Percentiles rank a stretch among this genome's conserved stretches.
Evolutionary conservation across 2,113 vertebrate species (phyloP).

Genomic region (Cardinalis cardinalis): DNA sequence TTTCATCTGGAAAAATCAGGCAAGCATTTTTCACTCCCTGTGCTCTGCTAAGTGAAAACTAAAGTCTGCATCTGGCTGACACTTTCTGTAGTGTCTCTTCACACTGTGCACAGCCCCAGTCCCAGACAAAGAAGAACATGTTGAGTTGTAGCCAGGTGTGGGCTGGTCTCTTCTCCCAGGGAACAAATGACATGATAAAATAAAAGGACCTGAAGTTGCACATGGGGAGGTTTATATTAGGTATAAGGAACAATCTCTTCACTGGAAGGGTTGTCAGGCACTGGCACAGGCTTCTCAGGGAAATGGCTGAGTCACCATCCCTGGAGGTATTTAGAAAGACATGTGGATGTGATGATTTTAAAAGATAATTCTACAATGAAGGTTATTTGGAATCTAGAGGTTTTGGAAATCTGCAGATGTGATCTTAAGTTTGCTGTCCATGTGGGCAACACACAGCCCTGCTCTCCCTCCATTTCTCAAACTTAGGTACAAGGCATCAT

Average conservation of each 20-base stretch:
- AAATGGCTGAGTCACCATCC: not conserved
- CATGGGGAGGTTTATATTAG: not conserved
- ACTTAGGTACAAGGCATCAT: rapidly evolving
- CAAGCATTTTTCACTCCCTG: not conserved
- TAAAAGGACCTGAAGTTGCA: not conserved
- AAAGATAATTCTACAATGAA: not conserved
- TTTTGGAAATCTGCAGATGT: not conserved
- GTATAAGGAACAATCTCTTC: not conserved
- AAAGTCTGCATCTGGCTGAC: not conserved
- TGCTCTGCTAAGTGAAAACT: not conserved
- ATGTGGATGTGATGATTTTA: not conserved
- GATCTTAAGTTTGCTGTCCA: not conserved
- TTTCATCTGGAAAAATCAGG: not conserved
- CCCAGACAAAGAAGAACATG: not conserved
- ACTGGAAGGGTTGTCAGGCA: not conserved
- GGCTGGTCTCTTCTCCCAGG: not conserved
- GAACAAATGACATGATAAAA: not conserved
- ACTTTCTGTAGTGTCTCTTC: not conserved
- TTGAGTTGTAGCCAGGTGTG: not conserved
- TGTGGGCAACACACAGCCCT: not conserved
- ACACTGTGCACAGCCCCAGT: not conserved
- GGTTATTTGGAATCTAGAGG: not conserved
- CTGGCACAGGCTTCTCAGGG: not conserved
- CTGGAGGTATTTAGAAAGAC: not conserved
- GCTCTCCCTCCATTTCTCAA: not conserved